Evolutionary conservation across 2,888 invertebrate species (phyloP).

Genomic region (Campopleginae sp.): DNA sequence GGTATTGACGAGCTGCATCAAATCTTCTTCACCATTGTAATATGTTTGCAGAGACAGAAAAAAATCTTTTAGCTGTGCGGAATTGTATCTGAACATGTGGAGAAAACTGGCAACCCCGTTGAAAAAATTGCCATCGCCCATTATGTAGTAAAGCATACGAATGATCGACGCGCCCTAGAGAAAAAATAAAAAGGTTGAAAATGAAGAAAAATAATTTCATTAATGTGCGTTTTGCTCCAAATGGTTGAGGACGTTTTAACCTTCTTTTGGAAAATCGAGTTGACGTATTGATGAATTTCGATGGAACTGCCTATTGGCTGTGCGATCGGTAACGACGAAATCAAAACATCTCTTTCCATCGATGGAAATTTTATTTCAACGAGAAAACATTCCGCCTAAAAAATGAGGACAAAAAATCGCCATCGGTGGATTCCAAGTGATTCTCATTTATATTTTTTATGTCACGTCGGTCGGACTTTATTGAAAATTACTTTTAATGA

Average conservation of each 20-base stretch:
- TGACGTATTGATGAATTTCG: constrained; percentile 60
- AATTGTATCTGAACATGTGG: constrained; percentile 54
- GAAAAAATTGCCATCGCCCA: constrained; percentile 65
- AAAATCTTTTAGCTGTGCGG: constrained; percentile 62
- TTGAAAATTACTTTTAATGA: too few relatives aligned
- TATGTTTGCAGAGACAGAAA: constrained; percentile 56
- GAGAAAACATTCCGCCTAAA: constrained; percentile 40
- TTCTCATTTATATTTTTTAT: too few relatives aligned
- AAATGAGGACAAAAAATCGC: constrained; percentile 25
- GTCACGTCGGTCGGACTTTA: too few relatives aligned
- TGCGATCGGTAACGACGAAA: constrained; percentile 56
- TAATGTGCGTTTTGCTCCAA: background rate
- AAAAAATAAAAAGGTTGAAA: background rate
- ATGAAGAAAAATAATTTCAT: constrained; percentile 1
- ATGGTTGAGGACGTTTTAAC: constrained; percentile 30
- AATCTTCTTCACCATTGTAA: constrained; percentile 40
- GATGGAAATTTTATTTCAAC: constrained; percentile 65
- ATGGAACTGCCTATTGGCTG: constrained; percentile 47
- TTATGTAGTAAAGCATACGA: constrained; percentile 68
- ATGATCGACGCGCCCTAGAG: constrained; percentile 71
- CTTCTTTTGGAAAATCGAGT: constrained; percentile 66
- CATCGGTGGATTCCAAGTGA: too few relatives aligned
- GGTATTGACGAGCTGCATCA: constrained; percentile 64
- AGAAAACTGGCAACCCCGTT: constrained; percentile 63
- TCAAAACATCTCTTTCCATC: constrained; percentile 66